Percentiles rank a stretch among this genome's conserved stretches.
phyloP scores from a whole-genome alignment of 2,888 invertebrate species.

The Ethmia dodecea region DNA sequence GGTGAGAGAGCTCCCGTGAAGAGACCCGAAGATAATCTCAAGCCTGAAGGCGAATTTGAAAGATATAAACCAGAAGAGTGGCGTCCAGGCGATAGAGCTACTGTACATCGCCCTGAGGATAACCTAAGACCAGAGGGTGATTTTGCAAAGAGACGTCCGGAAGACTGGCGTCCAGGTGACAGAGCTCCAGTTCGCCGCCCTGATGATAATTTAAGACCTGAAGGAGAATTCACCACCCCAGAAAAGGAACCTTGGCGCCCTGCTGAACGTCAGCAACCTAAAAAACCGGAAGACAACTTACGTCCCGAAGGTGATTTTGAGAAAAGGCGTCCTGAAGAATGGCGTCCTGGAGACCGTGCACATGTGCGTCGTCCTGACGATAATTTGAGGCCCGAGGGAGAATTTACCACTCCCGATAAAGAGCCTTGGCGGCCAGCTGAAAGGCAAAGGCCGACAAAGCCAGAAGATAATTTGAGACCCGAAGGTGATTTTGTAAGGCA shows the following conservation, averaged over 20 bases:
- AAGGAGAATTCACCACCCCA: constrained; percentile 67
- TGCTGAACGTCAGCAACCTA: constrained; percentile 62
- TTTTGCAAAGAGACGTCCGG: constrained; percentile 58
- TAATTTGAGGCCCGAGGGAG: constrained; percentile 70
- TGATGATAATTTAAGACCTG: constrained; percentile 72
- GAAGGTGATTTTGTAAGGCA: constrained; percentile 68
- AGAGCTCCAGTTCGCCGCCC: constrained; percentile 42
- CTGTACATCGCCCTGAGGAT: constrained; percentile 64
- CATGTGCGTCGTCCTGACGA: constrained; percentile 62
- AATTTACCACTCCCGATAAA: constrained; percentile 49
- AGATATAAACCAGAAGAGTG: constrained; percentile 50
- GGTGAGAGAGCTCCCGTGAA: constrained; percentile 68
- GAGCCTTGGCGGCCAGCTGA: constrained; percentile 58
- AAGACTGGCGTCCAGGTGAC: constrained; percentile 57
- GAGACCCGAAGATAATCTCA: constrained; percentile 69
- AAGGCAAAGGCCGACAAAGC: constrained; percentile 39
- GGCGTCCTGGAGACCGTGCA: constrained; percentile 54
- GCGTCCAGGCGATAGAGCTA: constrained; percentile 78
- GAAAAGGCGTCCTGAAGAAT: constrained; percentile 34
- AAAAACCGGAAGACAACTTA: constrained; percentile 70
- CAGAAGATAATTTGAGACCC: constrained; percentile 65
- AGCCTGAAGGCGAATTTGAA: constrained; percentile 47
- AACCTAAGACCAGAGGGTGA: constrained; percentile 61
- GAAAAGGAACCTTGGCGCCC: constrained; percentile 53
- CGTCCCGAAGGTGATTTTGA: constrained; percentile 67